These are phyloP conservation scores for Celastrina argiolus DNA, from an alignment of 2,888 invertebrate species.

Conservation along the genomic window DNA sequence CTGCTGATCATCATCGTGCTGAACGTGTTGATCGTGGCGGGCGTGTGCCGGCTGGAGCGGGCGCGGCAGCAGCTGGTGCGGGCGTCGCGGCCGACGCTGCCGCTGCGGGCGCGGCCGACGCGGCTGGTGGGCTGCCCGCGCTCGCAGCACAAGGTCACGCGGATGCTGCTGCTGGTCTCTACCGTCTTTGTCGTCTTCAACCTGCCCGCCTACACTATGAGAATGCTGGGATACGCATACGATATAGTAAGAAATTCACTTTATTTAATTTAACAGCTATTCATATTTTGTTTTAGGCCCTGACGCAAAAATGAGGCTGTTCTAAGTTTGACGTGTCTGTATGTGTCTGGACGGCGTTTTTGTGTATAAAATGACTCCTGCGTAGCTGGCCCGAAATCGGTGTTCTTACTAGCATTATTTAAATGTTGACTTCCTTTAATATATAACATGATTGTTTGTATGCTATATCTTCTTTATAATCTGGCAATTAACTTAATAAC, in stretches of 20 bases:
- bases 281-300: too few relatives aligned
- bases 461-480: too few relatives aligned
- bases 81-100: conserved; percentile 31
- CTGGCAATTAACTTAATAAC: too few relatives aligned
- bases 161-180: conserved; percentile 90
- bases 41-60: conserved; percentile 80
- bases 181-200: conserved; percentile 87
- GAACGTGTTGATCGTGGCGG: conserved; percentile 83
- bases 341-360: too few relatives aligned
- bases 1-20: conserved; percentile 83
- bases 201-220: conserved; percentile 85
- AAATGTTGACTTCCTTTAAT: too few relatives aligned
- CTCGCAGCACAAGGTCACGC: conserved; percentile 84
- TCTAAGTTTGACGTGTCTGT: too few relatives aligned
- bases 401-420: too few relatives aligned
- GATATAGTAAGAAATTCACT: conserved; percentile 62
- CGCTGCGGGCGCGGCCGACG: conserved; percentile 27
- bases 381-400: too few relatives aligned
- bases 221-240: conserved; percentile 80
- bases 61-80: conserved; percentile 56
- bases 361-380: too few relatives aligned
- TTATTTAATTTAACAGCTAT: neutral
- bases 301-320: too few relatives aligned
- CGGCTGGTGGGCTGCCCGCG: conserved; percentile 52
- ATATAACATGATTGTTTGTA: too few relatives aligned